Conservation (phyloP, 53 echinoderm and acorn worm genomes). For the Stichopus horrens region DNA sequence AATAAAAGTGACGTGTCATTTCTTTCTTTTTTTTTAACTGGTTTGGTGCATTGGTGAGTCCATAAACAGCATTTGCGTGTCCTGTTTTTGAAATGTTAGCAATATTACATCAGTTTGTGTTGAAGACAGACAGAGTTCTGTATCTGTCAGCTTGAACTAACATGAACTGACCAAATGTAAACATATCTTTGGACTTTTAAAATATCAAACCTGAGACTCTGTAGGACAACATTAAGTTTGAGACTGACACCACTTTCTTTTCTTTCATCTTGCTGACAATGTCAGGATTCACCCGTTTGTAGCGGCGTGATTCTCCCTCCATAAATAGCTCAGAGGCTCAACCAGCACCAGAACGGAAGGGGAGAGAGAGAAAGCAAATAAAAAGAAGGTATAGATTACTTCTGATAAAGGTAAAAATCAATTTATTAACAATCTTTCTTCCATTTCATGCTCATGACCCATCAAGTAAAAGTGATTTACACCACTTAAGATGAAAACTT, state of each 20-base stretch:
- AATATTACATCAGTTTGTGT: no score
- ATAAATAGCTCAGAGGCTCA: background rate
- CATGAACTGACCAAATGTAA: background rate
- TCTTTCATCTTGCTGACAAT: background rate
- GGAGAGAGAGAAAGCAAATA: background rate
- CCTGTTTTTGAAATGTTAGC: no score
- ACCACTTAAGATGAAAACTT: no score
- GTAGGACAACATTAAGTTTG: background rate
- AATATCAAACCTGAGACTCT: background rate
- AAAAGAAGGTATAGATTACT: background rate
- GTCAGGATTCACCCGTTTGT: background rate
- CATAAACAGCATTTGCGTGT: no score
- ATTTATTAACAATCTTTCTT: background rate
- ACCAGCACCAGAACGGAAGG: background rate
- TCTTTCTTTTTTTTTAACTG: no score
- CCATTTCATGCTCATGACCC: background rate
- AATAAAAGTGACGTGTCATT: no score
- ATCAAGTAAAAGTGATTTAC: background rate
- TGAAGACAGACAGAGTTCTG: no score
- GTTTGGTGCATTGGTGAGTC: no score
- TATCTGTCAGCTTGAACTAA: background rate
- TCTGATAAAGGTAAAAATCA: background rate
- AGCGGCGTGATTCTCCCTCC: background rate
- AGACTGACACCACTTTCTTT: background rate
- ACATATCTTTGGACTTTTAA: background rate